phyloP scores from a whole-genome alignment of 2,888 invertebrate species.

The Euphydryas editha region DNA sequence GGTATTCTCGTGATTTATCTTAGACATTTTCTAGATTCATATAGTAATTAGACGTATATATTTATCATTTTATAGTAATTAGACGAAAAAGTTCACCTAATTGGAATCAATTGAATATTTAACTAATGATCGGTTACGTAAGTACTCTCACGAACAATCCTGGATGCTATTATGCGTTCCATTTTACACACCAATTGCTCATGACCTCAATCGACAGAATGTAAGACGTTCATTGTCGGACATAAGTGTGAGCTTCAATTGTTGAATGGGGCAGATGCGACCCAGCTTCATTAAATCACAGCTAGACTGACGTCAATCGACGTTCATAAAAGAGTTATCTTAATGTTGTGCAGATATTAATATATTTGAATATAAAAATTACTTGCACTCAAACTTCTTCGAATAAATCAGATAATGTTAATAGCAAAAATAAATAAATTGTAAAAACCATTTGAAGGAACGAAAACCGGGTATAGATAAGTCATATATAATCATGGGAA shows the following conservation, averaged over 20 bases:
- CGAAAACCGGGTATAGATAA: conserved; percentile 13
- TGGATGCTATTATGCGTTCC: conserved; percentile 28
- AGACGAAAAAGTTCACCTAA: too few species aligned
- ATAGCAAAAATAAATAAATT: background rate
- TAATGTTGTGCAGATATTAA: background rate
- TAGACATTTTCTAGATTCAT: background rate
- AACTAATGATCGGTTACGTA: background rate
- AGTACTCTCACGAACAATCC: background rate
- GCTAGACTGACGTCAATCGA: conserved; percentile 31
- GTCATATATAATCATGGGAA: conserved; percentile 22
- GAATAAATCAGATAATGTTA: background rate
- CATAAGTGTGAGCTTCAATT: conserved; percentile 40
- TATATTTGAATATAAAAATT: background rate
- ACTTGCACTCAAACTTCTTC: background rate
- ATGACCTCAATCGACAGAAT: conserved; percentile 55
- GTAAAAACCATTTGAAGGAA: conserved; percentile 2
- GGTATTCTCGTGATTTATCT: background rate
- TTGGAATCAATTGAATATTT: background rate
- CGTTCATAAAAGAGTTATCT: background rate
- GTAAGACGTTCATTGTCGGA: conserved; percentile 49
- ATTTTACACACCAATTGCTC: conserved; percentile 45
- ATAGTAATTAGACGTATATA: too few species aligned
- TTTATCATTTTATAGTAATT: too few species aligned
- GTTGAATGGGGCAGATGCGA: conserved; percentile 31
- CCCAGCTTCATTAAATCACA: conserved; percentile 29